A percentile compares a stretch with the other conserved stretches of the same genome.
Evolutionary conservation across 2,888 invertebrate genomes (phyloP).

Genomic region (Adelognathus sp.): DNA sequence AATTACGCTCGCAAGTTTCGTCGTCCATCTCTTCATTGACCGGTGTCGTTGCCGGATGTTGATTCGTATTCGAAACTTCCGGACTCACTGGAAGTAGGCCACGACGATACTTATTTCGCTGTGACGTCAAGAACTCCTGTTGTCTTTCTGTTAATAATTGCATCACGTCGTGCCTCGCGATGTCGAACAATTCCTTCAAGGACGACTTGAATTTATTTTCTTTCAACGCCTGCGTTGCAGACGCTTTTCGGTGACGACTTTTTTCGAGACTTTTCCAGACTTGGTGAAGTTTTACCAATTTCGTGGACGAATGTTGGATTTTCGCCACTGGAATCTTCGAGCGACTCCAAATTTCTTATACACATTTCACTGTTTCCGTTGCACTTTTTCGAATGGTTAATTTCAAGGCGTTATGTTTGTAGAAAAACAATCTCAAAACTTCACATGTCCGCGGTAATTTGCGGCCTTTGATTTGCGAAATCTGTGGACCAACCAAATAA

Average conservation of each 20-base stretch:
- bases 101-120: background rate
- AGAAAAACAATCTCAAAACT: background rate
- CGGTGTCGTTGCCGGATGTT: background rate
- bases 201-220: background rate
- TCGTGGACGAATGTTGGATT: background rate
- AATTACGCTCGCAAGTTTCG: conserved; percentile 1
- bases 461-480: background rate
- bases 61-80: background rate
- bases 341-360: background rate
- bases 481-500: background rate
- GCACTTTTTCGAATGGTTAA: background rate
- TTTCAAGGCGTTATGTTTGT: background rate
- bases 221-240: background rate
- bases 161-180: background rate
- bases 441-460: background rate
- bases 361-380: background rate
- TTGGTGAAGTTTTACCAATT: background rate
- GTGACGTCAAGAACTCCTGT: background rate
- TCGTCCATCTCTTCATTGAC: background rate
- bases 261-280: conserved; percentile 1
- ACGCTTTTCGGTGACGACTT: background rate
- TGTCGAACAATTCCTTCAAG: conserved; percentile 20
- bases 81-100: background rate
- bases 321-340: background rate
- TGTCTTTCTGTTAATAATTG: background rate